A percentile compares a stretch with the other conserved stretches of the same genome.
These are phyloP conservation scores for Taenioides sp. DNA, from an alignment of 2,797 vertebrate species.

Conservation along the genomic window DNA sequence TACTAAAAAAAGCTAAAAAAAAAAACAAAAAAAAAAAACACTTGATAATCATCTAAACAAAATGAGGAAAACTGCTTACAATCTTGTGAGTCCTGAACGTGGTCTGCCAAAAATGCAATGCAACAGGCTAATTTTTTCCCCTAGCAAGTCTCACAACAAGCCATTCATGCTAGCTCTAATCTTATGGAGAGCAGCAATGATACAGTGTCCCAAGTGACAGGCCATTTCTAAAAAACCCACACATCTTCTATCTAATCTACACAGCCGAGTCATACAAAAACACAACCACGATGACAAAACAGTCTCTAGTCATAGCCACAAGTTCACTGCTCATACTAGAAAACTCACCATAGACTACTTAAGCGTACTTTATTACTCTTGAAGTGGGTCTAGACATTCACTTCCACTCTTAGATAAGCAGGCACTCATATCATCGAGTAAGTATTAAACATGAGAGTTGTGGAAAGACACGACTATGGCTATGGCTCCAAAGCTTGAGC, in stretches of 20 bases:
- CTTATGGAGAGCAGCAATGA: slow-evolving; percentile 49
- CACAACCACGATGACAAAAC: slow-evolving; percentile 56
- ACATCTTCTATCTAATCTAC: slow-evolving; percentile 64
- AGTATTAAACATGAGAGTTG: slow-evolving; percentile 24
- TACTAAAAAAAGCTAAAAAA: too few species aligned
- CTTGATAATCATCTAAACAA: neutral
- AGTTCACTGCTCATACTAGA: slow-evolving; percentile 22
- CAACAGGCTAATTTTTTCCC: slow-evolving; percentile 9
- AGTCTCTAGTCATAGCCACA: slow-evolving; percentile 48
- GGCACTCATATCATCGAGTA: neutral
- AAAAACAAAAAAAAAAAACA: too few species aligned
- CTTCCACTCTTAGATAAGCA: neutral
- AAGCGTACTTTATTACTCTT: neutral
- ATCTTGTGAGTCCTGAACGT: slow-evolving; percentile 31
- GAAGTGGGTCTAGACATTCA: neutral
- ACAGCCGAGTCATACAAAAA: slow-evolving; percentile 63
- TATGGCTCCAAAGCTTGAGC: slow-evolving; percentile 60
- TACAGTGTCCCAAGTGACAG: slow-evolving; percentile 40
- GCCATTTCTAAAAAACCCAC: slow-evolving; percentile 15
- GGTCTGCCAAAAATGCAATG: slow-evolving; percentile 23
- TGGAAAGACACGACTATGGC: slow-evolving; percentile 9
- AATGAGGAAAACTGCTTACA: slow-evolving; percentile 3
- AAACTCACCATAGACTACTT: slow-evolving; percentile 7
- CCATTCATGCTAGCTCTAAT: slow-evolving; percentile 32
- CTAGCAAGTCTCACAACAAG: slow-evolving; percentile 13